These are phyloP conservation scores for Danio aesculapii DNA, from an alignment of 2,797 vertebrate species.

Conservation along the genomic window DNA sequence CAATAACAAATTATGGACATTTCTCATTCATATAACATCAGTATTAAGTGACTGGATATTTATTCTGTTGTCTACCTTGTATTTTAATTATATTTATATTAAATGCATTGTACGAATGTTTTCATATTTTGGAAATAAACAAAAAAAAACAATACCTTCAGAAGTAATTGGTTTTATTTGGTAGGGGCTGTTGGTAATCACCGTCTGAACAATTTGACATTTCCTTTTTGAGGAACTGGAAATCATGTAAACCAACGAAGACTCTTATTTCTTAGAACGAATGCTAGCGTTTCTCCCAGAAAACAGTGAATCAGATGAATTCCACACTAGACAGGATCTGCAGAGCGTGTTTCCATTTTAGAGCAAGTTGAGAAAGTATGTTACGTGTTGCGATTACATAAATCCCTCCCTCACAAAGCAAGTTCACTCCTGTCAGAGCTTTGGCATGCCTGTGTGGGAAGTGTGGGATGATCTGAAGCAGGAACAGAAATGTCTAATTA, in stretches of 20 bases:
- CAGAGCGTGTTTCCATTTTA: slow-evolving; percentile 30
- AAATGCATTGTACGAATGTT: slow-evolving; percentile 10
- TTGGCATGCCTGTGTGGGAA: slow-evolving; percentile 58
- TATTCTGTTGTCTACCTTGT: slow-evolving; percentile 1
- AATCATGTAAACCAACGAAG: neutral
- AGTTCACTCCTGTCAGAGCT: slow-evolving; percentile 50
- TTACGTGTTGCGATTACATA: slow-evolving; percentile 53
- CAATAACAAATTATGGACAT: neutral
- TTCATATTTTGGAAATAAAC: slow-evolving; percentile 14
- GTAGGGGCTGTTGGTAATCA: slow-evolving; percentile 9
- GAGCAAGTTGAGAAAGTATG: slow-evolving; percentile 32
- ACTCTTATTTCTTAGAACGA: neutral
- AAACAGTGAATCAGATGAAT: neutral
- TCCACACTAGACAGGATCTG: neutral
- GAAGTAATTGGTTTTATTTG: slow-evolving; percentile 50
- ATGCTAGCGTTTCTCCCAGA: neutral
- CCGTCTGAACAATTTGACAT: slow-evolving; percentile 16
- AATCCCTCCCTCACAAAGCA: slow-evolving; percentile 55
- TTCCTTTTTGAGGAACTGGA: slow-evolving; percentile 1
- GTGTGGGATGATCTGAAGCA: slow-evolving; percentile 46
- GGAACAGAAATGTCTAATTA: slow-evolving; percentile 46
- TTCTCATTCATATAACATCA: neutral
- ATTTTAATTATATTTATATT: slow-evolving; percentile 13
- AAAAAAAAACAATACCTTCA: neutral
- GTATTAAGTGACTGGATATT: slow-evolving; percentile 10